Percentiles rank a stretch among this genome's conserved stretches.
phyloP scores from a whole-genome alignment of 2,888 invertebrate genomes.

The Lasioglossum figueresi region DNA sequence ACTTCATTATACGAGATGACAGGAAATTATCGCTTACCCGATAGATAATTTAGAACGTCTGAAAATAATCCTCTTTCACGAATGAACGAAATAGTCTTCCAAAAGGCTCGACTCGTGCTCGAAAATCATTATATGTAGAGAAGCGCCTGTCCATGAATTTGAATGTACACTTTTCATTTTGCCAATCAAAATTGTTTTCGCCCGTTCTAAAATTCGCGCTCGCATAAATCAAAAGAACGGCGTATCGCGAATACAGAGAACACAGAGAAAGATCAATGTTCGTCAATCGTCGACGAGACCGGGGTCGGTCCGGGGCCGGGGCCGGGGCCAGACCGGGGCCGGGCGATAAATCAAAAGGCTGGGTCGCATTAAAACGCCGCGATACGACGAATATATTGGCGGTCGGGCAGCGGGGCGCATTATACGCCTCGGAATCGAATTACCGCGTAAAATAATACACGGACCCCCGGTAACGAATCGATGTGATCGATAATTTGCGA shows the following conservation, averaged over 20 bases:
- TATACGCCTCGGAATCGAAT: conserved; percentile 35
- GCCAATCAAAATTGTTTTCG: conserved; percentile 11
- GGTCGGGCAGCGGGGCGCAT: neutral
- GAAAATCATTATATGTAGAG: neutral
- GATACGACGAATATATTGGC: neutral
- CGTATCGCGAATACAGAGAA: neutral
- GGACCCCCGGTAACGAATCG: conserved; percentile 20
- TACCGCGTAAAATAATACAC: conserved; percentile 44
- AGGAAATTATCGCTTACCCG: neutral
- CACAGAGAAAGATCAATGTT: conserved; percentile 39
- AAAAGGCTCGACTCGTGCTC: neutral
- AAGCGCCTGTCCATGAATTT: neutral
- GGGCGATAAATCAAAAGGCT: conserved; percentile 35
- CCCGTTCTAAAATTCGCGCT: neutral
- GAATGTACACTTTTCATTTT: neutral
- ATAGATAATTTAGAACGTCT: neutral
- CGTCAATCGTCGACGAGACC: conserved; percentile 31
- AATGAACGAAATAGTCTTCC: neutral
- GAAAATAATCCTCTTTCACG: neutral
- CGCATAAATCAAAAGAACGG: neutral
- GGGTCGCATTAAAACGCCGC: conserved; percentile 25
- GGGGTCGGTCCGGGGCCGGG: no score
- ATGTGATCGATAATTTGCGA: conserved; percentile 46
- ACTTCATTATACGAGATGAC: neutral
- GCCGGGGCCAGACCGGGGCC: no score